A percentile compares a stretch with the other conserved stretches of the same genome.
phyloP scores from a whole-genome alignment of 2,888 invertebrate genomes.

The Hyles lineata region DNA sequence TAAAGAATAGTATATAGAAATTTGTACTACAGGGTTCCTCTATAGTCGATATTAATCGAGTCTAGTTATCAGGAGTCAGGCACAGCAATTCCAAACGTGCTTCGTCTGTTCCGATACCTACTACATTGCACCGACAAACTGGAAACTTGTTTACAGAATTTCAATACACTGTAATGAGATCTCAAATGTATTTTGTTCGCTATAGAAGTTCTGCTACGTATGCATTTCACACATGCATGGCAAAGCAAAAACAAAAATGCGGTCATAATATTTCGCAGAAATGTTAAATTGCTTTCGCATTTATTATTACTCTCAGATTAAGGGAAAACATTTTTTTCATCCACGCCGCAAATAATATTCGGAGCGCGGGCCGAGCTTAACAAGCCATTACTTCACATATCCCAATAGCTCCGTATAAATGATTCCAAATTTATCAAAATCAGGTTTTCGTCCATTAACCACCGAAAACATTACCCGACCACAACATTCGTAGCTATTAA shows the following conservation, averaged over 20 bases:
- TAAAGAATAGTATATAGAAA: no score
- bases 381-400: conserved; percentile 38
- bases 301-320: conserved; percentile 1
- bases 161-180: background rate
- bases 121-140: background rate
- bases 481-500: conserved; percentile 64
- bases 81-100: conserved; percentile 21
- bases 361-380: conserved; percentile 6
- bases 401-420: conserved; percentile 46
- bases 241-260: background rate
- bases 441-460: conserved; percentile 62
- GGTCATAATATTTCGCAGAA: background rate
- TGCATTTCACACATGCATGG: background rate
- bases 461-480: conserved; percentile 60
- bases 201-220: background rate
- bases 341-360: background rate
- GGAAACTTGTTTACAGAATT: conserved; percentile 2
- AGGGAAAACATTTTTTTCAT: background rate
- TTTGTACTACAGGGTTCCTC: no score
- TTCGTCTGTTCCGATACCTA: background rate
- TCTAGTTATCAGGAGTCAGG: background rate
- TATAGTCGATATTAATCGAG: no score
- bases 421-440: conserved; percentile 61
- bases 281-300: background rate
- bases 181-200: background rate